phyloP scores from a whole-genome alignment of 2,888 invertebrate genomes.

The Argyresthia goedartella region DNA sequence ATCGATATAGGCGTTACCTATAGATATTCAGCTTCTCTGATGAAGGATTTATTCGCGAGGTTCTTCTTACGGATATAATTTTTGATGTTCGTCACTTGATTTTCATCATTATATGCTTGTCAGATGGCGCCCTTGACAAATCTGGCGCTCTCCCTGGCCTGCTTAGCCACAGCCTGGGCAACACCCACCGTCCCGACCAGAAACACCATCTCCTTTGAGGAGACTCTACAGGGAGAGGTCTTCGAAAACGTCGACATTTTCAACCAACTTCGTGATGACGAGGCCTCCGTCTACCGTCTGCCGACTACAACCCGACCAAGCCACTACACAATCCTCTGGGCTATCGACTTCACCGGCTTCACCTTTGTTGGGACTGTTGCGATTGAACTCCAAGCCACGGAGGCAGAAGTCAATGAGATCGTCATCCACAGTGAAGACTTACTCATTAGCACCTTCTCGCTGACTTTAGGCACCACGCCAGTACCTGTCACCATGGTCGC shows the following conservation, averaged over 20 bases:
- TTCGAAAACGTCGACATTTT: conserved; percentile 36
- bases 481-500: conserved; percentile 14
- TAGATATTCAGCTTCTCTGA: too few species aligned
- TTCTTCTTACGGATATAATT: too few species aligned
- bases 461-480: conserved; percentile 29
- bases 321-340: conserved; percentile 61
- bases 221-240: conserved; percentile 38
- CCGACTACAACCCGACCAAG: conserved; percentile 60
- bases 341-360: conserved; percentile 38
- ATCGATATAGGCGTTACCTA: too few species aligned
- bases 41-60: too few species aligned
- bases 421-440: conserved; percentile 42
- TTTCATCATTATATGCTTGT: conserved; percentile 3
- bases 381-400: conserved; percentile 39
- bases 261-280: conserved; percentile 13
- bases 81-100: too few species aligned
- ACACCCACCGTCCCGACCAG: conserved; percentile 20
- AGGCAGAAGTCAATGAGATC: conserved; percentile 32
- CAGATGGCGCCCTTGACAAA: conserved; percentile 46
- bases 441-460: conserved; percentile 34
- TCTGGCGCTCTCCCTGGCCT: conserved; percentile 26
- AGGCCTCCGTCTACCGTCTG: conserved; percentile 41
- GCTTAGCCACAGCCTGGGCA: conserved; percentile 24
- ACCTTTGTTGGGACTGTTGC: conserved; percentile 40
- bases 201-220: conserved; percentile 52